Base-by-base conservation (phyloP, 2,113 vertebrate species). In the Platysternon megacephalum region DNA sequence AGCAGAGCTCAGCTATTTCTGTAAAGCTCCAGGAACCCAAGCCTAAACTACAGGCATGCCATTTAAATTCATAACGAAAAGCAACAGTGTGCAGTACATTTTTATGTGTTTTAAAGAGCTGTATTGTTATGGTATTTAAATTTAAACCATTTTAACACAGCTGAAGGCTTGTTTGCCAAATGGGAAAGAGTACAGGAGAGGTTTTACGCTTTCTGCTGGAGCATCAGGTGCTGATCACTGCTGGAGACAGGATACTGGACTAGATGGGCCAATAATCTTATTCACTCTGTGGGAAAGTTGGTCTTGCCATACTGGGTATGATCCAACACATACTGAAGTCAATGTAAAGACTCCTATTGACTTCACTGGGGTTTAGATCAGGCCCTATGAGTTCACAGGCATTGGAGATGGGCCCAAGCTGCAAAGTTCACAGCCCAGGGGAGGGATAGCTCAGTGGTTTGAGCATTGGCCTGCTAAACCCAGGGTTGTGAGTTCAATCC, bases 1-100 rank as follows among this genome's bases (percentile, higher is more conserved):
- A 95, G 79, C 78, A 88, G 16, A 81, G 94, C 91, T 85, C 96
- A 95, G 93, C 93, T 96, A 93, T 97, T 97, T 93, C 89, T 94
- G 87, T 85, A 91, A 93, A 91, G 65, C 68, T 76, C 85, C 89
- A 94, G 58, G 82, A 97, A 84, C 78, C 92, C 93, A 85, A 94
- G 56, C 6, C 0, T 1, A 92, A 83, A 92, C 85, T 79, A 89
- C 46, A 83, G 84, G 65, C 95, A 93, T 68, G 89, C 35, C 22
- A 93, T 29, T 89, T 80, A 90, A 91, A 90, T 44, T 85, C 85
- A 88, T 85, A 72, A 72, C 86, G n/a, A 90, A 95, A 56, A 92
- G 14, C 72, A 90, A 4, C 68, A 82, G 52, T 89, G 53, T 28
- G 79, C 46, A 58, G 26, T 83, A 76, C 46, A 58, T 44, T 65